phyloP scores from a whole-genome alignment of 92 coral and sea anemone species.

The Parazoanthus atlanticus region DNA sequence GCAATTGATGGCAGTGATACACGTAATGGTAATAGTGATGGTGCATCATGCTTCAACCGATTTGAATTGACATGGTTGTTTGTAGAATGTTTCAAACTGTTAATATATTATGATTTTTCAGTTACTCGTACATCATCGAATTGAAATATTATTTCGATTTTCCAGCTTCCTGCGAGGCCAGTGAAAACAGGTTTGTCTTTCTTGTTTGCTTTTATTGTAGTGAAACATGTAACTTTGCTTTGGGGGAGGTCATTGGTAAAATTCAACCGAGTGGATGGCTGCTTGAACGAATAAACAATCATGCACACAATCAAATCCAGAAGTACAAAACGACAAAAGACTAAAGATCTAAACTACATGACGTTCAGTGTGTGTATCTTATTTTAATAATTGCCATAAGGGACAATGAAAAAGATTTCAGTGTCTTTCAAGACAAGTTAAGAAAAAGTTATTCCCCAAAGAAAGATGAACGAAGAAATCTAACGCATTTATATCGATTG shows the following conservation, averaged over 20 bases:
- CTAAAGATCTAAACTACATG: not conserved
- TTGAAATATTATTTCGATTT: conserved; percentile 3
- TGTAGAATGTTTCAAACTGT: no score
- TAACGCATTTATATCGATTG: no score
- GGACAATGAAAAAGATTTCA: not conserved
- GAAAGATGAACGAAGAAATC: no score
- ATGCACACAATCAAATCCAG: not conserved
- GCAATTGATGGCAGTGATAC: no score
- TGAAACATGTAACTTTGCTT: no score
- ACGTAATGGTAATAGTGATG: not conserved
- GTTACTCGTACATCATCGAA: not conserved
- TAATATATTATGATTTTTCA: not conserved
- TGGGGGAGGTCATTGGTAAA: not conserved
- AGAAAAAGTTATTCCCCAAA: no score
- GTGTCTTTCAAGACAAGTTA: no score
- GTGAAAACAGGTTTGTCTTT: conserved; percentile 79
- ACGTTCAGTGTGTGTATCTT: no score
- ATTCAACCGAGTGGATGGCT: not conserved
- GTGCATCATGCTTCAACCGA: not conserved
- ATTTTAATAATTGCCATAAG: not conserved
- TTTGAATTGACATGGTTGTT: no score
- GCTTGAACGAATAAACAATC: not conserved
- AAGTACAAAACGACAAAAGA: not conserved
- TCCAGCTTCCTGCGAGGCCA: conserved; percentile 91
- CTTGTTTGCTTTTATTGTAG: no score